Evolutionary conservation across 1,140 invertebrate species (phyloP).

Genomic region (Tetramorium parvispinum): DNA sequence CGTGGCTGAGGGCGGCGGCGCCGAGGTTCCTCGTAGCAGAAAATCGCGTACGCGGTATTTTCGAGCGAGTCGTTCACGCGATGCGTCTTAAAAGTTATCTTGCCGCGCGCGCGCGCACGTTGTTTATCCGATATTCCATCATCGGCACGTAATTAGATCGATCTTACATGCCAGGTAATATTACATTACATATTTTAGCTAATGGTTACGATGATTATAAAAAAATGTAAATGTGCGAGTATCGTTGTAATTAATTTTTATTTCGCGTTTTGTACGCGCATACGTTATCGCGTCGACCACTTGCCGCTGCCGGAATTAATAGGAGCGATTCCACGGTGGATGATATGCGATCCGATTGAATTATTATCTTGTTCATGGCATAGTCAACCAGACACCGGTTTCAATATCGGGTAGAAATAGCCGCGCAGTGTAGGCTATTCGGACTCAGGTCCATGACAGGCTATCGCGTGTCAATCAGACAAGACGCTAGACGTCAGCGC

Average conservation of each 20-base stretch:
- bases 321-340: background rate
- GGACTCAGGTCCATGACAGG: background rate
- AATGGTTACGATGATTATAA: background rate
- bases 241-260: conserved; percentile 2
- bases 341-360: conserved; percentile 39
- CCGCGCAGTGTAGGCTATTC: background rate
- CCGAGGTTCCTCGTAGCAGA: conserved; percentile 38
- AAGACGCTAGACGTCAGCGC: background rate
- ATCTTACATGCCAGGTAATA: conserved; percentile 9
- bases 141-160: conserved; percentile 38
- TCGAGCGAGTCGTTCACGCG: conserved; percentile 41
- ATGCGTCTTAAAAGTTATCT: conserved; percentile 28
- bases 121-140: conserved; percentile 28
- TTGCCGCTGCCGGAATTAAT: conserved; percentile 2
- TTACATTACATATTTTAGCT: background rate
- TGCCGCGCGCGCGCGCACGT: background rate
- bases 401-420: background rate
- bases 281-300: background rate
- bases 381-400: background rate
- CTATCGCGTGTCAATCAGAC: conserved; percentile 22
- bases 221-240: background rate
- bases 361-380: conserved; percentile 37
- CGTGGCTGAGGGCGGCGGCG: conserved; percentile 34
- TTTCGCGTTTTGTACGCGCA: background rate
- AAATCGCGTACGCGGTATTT: conserved; percentile 54